Base-by-base conservation (phyloP, 2,797 vertebrate genomes). In the Silurus lanzhouensis region DNA sequence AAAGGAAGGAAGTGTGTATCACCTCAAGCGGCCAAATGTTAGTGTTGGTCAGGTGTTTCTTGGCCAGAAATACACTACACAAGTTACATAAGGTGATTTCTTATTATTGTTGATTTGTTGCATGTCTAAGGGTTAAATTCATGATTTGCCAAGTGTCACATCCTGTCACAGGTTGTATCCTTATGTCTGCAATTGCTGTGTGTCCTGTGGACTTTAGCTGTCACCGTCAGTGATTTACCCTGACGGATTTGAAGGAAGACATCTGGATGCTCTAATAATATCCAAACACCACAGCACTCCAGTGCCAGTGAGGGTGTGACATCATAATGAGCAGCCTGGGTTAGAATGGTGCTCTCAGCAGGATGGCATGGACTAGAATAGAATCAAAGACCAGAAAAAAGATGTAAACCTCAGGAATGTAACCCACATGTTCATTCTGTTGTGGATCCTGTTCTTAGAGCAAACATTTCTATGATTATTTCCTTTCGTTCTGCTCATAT, bases 221-320 rank as follows among this genome's bases (percentile, higher is more conserved):
- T 58, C 84, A 84, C 84, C 88, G 87, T 90, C 90, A 91, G 91
- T 88, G 89, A 92, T 91, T 94, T 92, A 92, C 90, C 71, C 92
- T 91, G 91, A 93, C 88, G 90, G 91, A 92, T 94, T 94, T 90
- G 94, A 89, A 94, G 93, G 92, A 95, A 94, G 94, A 94, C 93
- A 95, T 94, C 93, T 95, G 94, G 93, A 92, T 91, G 89, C 87
- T 91, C 92, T 94, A 94, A 93, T 93, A 93, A 93, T 95, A 95
- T 92, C 91, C 85, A 66, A 85, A 38, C 81, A 81, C 67, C 64
- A 81, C 81, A 67, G 7, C 27, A 22, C 80, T 84, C n/a, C 83
- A 71, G 22, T 84, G 60, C 57, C 91, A 91, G 89, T 88, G 86
- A 91, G 89, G 71, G 78, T 46, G 91, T 94, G 93, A 95, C 93